phyloP scores from a whole-genome alignment of 2,113 vertebrate genomes.

The Thermophis baileyi region DNA sequence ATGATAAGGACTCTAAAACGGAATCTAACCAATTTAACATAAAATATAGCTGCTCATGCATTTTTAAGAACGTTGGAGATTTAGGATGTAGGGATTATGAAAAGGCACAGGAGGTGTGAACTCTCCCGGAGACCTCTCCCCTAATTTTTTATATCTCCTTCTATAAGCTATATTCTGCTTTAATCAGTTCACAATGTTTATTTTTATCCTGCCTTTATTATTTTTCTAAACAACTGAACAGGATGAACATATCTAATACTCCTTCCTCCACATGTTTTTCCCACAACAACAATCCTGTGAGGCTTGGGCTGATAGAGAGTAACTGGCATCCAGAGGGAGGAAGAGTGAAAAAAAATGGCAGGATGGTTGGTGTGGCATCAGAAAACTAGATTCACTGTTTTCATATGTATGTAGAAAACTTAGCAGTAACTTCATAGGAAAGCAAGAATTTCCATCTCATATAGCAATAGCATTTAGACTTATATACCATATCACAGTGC shows the following conservation, averaged over 20 bases:
- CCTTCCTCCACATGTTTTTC: neutral
- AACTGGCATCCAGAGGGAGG: neutral
- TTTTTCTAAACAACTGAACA: neutral
- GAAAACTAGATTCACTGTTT: neutral
- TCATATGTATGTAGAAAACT: neutral
- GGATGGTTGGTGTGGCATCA: neutral
- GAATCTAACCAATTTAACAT: neutral
- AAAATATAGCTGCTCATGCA: neutral
- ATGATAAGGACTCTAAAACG: neutral
- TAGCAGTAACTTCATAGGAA: neutral
- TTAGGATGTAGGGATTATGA: neutral
- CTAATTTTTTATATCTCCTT: neutral
- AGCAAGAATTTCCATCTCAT: neutral
- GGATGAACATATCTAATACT: neutral
- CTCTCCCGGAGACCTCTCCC: neutral
- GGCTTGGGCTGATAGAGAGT: neutral
- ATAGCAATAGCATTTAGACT: neutral
- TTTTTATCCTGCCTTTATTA: neutral
- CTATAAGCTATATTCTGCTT: neutral
- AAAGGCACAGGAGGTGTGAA: neutral
- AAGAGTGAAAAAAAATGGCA: neutral
- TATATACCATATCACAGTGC: neutral
- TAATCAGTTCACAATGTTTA: neutral
- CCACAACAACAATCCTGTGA: neutral
- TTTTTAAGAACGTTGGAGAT: neutral